Percentiles rank a stretch among this genome's conserved stretches.
phyloP scores from a whole-genome alignment of 2,113 vertebrate genomes.

The Cebus imitator region DNA sequence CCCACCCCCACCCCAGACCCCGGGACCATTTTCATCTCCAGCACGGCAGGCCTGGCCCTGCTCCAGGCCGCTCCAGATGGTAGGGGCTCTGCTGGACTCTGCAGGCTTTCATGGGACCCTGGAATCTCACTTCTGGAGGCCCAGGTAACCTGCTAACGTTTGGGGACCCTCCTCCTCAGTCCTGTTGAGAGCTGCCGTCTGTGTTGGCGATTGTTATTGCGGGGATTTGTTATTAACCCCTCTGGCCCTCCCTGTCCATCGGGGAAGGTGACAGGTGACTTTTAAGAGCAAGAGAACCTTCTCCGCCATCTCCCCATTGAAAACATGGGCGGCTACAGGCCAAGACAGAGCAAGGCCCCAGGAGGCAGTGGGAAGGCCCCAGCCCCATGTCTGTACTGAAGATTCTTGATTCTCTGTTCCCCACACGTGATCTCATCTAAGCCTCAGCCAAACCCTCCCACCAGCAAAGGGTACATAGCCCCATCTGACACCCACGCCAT shows the following conservation, averaged over 20 bases:
- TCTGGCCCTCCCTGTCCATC: neutral
- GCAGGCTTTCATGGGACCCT: neutral
- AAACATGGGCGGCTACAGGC: neutral
- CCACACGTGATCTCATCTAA: neutral
- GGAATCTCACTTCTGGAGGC: neutral
- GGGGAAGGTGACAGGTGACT: neutral
- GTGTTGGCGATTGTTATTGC: neutral
- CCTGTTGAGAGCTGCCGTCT: neutral
- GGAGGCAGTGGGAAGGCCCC: neutral
- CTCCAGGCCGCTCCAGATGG: slow-evolving; percentile 66
- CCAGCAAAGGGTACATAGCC: neutral
- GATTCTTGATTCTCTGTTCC: neutral
- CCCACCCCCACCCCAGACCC: neutral
- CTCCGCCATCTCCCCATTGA: neutral
- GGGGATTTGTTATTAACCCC: neutral
- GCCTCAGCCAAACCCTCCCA: neutral
- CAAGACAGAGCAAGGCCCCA: neutral
- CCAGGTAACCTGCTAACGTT: neutral
- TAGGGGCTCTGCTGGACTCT: neutral
- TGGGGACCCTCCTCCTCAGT: neutral
- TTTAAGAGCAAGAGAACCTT: neutral
- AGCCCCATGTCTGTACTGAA: neutral
- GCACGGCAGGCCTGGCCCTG: slow-evolving; percentile 48
- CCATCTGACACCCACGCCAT: neutral
- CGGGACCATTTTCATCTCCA: slow-evolving; percentile 53